Percentiles rank a stretch among this genome's conserved stretches.
Evolutionary conservation across 2,113 vertebrate species (phyloP).

Genomic region (Glaucidium brasilianum): DNA sequence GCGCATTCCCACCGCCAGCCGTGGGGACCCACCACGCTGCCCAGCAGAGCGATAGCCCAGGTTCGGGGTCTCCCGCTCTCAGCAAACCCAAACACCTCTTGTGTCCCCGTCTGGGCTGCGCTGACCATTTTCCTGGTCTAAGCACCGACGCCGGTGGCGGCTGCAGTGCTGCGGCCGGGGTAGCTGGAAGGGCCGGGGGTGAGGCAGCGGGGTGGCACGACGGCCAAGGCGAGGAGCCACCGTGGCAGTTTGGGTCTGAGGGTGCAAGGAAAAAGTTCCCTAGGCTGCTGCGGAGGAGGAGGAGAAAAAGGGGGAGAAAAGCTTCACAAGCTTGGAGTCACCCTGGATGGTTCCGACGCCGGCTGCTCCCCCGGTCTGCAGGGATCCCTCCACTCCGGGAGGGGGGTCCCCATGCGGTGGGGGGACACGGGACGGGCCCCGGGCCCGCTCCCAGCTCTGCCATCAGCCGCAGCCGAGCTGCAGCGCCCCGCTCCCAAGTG

Average conservation of each 20-base stretch:
- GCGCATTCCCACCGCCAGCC: rapidly evolving
- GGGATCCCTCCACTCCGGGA: background rate
- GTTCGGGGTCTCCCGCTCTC: background rate
- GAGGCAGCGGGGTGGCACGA: background rate
- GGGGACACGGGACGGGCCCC: too few relatives aligned
- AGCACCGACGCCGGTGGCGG: background rate
- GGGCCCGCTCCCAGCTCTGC: background rate
- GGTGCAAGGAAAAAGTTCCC: background rate
- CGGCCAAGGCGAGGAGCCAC: rapidly evolving
- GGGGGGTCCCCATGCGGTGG: too few relatives aligned
- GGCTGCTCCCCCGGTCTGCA: background rate
- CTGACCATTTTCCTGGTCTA: background rate
- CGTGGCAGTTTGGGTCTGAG: background rate
- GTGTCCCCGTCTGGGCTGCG: background rate
- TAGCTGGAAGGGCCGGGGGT: too few relatives aligned
- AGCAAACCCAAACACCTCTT: background rate
- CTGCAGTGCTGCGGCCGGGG: background rate
- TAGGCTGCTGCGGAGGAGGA: background rate
- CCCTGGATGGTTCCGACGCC: rapidly evolving
- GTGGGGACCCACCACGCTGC: rapidly evolving
- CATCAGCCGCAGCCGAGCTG: background rate
- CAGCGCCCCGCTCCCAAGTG: slow-evolving; percentile 46
- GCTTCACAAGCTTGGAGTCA: background rate
- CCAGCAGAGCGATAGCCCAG: background rate
- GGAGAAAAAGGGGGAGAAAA: too few relatives aligned